phyloP scores from a whole-genome alignment of 2,797 vertebrate genomes.

The Gymnocypris eckloni region DNA sequence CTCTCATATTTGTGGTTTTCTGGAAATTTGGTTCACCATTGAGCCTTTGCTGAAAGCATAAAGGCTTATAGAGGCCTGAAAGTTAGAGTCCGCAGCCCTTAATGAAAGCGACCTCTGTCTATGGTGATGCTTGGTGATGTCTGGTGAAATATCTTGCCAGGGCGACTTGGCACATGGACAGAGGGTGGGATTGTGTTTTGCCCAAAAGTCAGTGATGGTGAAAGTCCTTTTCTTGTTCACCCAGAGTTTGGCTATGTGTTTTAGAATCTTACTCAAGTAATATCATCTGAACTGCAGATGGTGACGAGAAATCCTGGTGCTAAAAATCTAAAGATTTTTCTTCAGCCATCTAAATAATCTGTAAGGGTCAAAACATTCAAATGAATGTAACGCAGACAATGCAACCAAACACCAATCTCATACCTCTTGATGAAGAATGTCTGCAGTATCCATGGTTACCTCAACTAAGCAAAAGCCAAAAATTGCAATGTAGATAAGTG shows the following conservation, averaged over 20 bases:
- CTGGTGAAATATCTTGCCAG: slow-evolving; percentile 47
- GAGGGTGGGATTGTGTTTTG: slow-evolving; percentile 52
- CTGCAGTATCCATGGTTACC: slow-evolving; percentile 49
- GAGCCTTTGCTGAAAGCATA: slow-evolving; percentile 7
- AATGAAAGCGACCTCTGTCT: slow-evolving; percentile 35
- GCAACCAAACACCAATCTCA: neutral
- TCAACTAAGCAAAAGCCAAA: slow-evolving; percentile 35
- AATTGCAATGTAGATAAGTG: slow-evolving; percentile 22
- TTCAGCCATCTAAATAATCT: neutral
- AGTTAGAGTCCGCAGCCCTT: slow-evolving; percentile 36
- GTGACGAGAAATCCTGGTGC: neutral
- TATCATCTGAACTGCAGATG: neutral
- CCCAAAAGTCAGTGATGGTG: neutral
- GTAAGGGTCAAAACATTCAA: slow-evolving; percentile 18
- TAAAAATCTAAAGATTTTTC: neutral
- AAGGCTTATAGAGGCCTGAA: slow-evolving; percentile 48
- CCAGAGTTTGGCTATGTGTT: neutral
- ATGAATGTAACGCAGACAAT: slow-evolving; percentile 14
- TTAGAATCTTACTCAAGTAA: neutral
- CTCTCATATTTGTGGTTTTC: slow-evolving; percentile 7
- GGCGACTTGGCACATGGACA: slow-evolving; percentile 66
- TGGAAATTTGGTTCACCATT: slow-evolving; percentile 7
- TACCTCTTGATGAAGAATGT: neutral
- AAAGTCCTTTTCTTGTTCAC: slow-evolving; percentile 1
- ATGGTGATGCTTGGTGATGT: slow-evolving; percentile 57